Percentiles rank a stretch among this genome's conserved stretches.
phyloP scores from a whole-genome alignment of 2,113 vertebrate species.

The Ellobius talpinus region DNA sequence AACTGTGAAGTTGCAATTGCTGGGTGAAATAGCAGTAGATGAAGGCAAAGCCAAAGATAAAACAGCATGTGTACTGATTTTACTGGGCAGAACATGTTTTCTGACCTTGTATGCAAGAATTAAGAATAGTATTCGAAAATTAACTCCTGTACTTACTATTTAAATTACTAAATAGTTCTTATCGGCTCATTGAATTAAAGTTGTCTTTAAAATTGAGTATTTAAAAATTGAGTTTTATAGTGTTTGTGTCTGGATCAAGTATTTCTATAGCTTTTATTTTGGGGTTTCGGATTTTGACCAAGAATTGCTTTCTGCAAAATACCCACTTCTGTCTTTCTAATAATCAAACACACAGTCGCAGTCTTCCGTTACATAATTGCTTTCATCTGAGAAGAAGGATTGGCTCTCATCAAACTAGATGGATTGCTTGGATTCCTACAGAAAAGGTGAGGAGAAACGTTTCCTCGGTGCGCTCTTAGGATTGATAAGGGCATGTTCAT shows the following conservation, averaged over 20 bases:
- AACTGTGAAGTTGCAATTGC: background rate
- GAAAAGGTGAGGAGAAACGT: conserved; percentile 9
- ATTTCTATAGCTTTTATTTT: conserved; percentile 43
- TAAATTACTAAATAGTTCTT: conserved; percentile 30
- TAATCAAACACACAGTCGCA: background rate
- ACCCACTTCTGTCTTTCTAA: background rate
- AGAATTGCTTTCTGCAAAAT: conserved; percentile 22
- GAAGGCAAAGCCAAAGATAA: background rate
- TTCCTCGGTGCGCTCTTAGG: conserved; percentile 26
- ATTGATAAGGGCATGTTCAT: conserved; percentile 47
- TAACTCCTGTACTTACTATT: conserved; percentile 38
- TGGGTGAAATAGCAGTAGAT: background rate
- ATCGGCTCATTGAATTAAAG: conserved; percentile 7
- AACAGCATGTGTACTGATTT: background rate
- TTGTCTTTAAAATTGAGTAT: conserved; percentile 21
- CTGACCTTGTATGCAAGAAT: background rate
- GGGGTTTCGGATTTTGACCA: background rate
- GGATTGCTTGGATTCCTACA: conserved; percentile 35
- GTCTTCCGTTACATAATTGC: background rate
- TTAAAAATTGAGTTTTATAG: background rate
- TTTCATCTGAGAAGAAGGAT: conserved; percentile 44
- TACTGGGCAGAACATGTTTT: background rate
- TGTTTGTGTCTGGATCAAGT: conserved; percentile 16
- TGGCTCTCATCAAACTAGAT: background rate
- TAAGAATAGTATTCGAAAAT: background rate